Percentiles rank a stretch among this genome's conserved stretches.
phyloP scores from a whole-genome alignment of 53 echinoderm and acorn worm species.

The Temnopleurus reevesii region DNA sequence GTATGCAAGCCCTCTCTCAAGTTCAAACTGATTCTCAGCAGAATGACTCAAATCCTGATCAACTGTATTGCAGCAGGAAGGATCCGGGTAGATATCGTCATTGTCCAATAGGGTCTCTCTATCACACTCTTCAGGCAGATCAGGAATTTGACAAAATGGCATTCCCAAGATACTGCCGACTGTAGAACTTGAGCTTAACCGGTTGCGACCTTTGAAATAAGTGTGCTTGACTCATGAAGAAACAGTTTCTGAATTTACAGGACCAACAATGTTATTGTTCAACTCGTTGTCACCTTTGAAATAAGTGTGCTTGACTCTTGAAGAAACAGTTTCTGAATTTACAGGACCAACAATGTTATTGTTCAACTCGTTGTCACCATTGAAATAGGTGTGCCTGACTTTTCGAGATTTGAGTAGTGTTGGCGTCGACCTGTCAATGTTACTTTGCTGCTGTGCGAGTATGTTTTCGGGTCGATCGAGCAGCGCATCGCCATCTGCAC shows the following conservation, averaged over 20 bases:
- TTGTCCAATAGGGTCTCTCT: background rate
- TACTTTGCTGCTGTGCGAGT: background rate
- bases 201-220: background rate
- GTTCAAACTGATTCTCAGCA: background rate
- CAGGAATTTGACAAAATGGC: background rate
- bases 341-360: too few relatives aligned
- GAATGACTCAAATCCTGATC: too few relatives aligned
- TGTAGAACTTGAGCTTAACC: background rate
- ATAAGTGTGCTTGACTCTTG: too few relatives aligned
- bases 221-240: background rate
- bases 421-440: too few relatives aligned
- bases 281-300: too few relatives aligned
- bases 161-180: background rate
- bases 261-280: too few relatives aligned
- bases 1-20: background rate
- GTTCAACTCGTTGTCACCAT: background rate
- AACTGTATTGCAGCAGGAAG: background rate
- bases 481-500: background rate
- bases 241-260: too few relatives aligned
- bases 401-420: background rate
- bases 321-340: too few relatives aligned
- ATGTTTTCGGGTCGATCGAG: background rate
- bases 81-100: background rate
- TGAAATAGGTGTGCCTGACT: background rate
- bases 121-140: background rate